A percentile compares a stretch with the other conserved stretches of the same genome.
These are phyloP conservation scores for Antheraea mylitta DNA, from an alignment of 1,140 invertebrate genomes.

Conservation along the genomic window DNA sequence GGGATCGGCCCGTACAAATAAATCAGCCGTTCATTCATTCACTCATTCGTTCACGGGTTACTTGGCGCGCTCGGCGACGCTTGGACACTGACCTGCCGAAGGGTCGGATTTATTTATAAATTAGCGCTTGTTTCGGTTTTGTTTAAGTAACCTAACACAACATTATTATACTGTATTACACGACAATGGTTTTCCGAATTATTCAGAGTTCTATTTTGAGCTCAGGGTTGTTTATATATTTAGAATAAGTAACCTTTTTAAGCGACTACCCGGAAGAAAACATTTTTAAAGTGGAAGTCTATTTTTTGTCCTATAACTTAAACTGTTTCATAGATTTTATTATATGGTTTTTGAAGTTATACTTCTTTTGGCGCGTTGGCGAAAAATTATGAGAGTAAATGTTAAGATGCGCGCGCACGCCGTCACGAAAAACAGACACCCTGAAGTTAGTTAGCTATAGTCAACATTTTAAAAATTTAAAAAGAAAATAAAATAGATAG, in stretches of 20 bases:
- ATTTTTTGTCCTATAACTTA: no score
- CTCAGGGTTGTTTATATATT: not conserved
- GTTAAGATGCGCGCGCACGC: no score
- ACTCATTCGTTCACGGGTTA: conserved; percentile 38
- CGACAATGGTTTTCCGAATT: not conserved
- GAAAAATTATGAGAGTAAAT: no score
- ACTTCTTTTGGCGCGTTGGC: no score
- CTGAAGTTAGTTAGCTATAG: no score
- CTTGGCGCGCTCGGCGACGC: conserved; percentile 17
- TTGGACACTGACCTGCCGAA: conserved; percentile 27
- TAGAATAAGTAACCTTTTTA: not conserved
- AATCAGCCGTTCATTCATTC: conserved; percentile 57
- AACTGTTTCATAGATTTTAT: no score
- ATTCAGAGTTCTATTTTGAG: not conserved
- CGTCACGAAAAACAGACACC: no score
- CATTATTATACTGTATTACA: not conserved
- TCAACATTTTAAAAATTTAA: no score
- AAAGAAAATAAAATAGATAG: no score
- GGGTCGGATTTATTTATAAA: conserved; percentile 30
- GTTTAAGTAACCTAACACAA: not conserved
- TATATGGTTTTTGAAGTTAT: no score
- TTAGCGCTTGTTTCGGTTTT: conserved; percentile 18
- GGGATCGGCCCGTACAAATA: conserved; percentile 47
- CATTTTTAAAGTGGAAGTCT: no score
- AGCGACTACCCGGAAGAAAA: no score